These are phyloP conservation scores for Xyrauchen texanus DNA, from an alignment of 2,113 vertebrate genomes.

Conservation along the genomic window DNA sequence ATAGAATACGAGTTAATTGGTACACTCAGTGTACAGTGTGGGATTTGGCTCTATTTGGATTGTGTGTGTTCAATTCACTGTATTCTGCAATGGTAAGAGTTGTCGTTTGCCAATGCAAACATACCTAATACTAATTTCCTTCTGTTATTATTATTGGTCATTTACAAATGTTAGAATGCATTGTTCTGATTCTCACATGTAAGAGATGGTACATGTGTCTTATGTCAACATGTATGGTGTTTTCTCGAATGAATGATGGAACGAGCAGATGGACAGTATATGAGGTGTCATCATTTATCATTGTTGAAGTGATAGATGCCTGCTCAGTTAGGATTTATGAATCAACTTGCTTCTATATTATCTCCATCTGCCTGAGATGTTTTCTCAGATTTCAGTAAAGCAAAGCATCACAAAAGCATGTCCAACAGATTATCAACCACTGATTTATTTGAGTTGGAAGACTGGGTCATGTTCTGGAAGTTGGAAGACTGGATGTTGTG, in stretches of 20 bases:
- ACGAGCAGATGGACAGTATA: conserved; percentile 69
- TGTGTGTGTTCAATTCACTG: no score
- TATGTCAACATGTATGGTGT: not conserved
- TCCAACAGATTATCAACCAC: not conserved
- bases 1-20: no score
- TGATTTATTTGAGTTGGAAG: not conserved
- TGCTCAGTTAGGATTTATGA: not conserved
- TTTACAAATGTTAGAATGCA: not conserved
- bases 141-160: not conserved
- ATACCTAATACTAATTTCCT: not conserved
- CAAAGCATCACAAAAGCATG: not conserved
- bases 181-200: not conserved
- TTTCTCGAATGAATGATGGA: not conserved
- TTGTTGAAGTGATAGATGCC: conserved; percentile 56
- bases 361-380: not conserved
- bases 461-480: not conserved
- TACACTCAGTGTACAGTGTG: no score
- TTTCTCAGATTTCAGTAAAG: not conserved
- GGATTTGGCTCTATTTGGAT: no score
- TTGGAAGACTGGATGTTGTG: no score
- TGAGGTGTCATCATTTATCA: conserved; percentile 69
- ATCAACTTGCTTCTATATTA: not conserved
- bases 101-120: not conserved
- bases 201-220: no score
- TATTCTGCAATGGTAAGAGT: not conserved